These are phyloP conservation scores for Seira ritae DNA, from an alignment of 2,888 invertebrate genomes.

Conservation along the genomic window DNA sequence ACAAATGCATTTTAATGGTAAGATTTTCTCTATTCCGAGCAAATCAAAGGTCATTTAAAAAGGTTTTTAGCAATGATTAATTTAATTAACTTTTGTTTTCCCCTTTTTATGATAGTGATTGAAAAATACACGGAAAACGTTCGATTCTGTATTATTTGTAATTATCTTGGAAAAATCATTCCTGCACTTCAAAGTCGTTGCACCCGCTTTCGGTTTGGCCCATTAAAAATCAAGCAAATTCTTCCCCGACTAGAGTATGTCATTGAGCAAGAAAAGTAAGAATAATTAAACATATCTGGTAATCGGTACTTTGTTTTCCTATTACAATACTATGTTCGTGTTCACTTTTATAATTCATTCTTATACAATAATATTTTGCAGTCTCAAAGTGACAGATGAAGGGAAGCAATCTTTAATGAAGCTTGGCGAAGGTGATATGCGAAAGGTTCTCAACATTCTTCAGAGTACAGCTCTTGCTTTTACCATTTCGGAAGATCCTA, in stretches of 20 bases:
- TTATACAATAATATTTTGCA: constrained; percentile 77
- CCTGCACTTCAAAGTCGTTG: constrained; percentile 99
- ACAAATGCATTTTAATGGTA: too few relatives aligned
- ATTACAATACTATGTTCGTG: too few relatives aligned
- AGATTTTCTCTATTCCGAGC: too few relatives aligned
- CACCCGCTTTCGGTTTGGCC: constrained; percentile 97
- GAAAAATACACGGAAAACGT: constrained; percentile 99
- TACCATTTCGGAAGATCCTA: constrained; percentile 68
- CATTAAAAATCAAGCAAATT: constrained; percentile 90
- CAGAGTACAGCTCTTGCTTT: constrained; percentile 98
- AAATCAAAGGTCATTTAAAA: too few relatives aligned
- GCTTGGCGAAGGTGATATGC: constrained; percentile 97
- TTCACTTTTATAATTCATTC: too few relatives aligned
- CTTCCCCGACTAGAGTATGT: constrained; percentile 91
- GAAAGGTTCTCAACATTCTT: constrained; percentile 95
- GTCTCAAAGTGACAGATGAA: constrained; percentile 89
- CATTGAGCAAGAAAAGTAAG: constrained; percentile 87
- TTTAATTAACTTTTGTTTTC: background rate
- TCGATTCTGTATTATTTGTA: constrained; percentile 98
- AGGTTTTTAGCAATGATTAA: too few relatives aligned
- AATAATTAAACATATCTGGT: too few relatives aligned
- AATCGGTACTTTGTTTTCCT: too few relatives aligned
- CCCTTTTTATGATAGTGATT: constrained; percentile 83
- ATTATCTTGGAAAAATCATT: constrained; percentile 98
- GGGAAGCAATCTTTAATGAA: constrained; percentile 92